These are phyloP conservation scores for Myathropa florea DNA, from an alignment of 2,888 invertebrate species.

Conservation along the genomic window DNA sequence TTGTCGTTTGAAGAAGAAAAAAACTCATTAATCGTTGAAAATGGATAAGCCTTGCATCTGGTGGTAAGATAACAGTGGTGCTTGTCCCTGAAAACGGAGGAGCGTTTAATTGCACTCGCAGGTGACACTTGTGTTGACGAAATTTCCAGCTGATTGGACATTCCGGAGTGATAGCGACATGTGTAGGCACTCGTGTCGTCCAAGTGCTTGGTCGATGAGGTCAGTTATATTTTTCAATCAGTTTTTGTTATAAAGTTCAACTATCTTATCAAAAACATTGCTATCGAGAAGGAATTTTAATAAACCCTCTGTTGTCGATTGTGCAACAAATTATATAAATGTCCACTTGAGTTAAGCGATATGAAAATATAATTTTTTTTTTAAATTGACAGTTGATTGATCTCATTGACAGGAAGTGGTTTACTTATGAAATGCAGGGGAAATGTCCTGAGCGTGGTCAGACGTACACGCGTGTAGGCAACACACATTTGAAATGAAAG, in stretches of 20 bases:
- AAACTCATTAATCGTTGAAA: background rate
- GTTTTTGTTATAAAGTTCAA: background rate
- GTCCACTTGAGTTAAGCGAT: background rate
- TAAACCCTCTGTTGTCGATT: background rate
- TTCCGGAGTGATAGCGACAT: background rate
- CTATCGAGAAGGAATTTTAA: background rate
- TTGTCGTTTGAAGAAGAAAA: no score
- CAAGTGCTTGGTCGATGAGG: conserved; percentile 17
- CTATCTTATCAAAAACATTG: background rate
- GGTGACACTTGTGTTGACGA: background rate
- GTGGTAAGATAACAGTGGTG: background rate
- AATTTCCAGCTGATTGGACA: background rate
- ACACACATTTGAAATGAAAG: no score
- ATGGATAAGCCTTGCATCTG: background rate
- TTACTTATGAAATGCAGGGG: no score
- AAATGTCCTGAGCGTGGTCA: no score
- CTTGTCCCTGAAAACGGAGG: background rate
- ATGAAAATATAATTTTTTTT: background rate
- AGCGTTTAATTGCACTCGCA: background rate
- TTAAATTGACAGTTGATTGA: no score
- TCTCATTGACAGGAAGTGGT: no score
- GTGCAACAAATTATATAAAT: background rate
- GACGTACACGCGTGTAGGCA: no score
- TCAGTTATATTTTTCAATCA: conserved; percentile 24
- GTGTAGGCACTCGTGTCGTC: background rate